Percentiles rank a stretch among this genome's conserved stretches.
Conservation (phyloP, 2,888 invertebrate species). For the Protonemura montana region DNA sequence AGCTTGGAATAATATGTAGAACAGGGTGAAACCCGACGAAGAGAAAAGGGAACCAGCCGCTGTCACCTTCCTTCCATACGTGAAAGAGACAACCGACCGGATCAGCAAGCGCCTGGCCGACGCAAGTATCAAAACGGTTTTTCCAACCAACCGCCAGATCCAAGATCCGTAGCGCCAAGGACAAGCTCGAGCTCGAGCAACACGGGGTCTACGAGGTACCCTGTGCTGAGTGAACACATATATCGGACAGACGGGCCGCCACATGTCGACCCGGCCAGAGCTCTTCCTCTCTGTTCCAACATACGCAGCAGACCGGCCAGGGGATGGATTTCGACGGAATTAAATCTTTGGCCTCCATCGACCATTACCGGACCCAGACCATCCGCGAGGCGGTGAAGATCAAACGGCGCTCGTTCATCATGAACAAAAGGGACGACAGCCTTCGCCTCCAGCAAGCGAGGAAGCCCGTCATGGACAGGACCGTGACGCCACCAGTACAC, state of each 20-base stretch:
- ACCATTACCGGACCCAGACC: neutral
- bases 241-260: neutral
- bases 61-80: no score
- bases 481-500: neutral
- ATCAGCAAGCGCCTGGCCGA: no score
- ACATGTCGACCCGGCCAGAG: neutral
- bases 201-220: conserved; percentile 17
- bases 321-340: neutral
- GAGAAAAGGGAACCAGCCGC: no score
- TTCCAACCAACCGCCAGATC: no score
- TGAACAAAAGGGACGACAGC: conserved; percentile 14
- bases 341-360: neutral
- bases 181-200: no score
- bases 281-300: neutral
- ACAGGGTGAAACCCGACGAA: no score
- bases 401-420: neutral
- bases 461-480: neutral
- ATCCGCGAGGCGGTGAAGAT: conserved; percentile 21
- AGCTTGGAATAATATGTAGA: no score
- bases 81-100: no score
- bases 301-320: neutral
- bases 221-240: neutral
- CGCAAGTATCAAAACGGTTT: no score
- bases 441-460: neutral
- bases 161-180: no score